Percentiles rank a stretch among this genome's conserved stretches.
These are phyloP conservation scores for Villa cingulata DNA, from an alignment of 2,888 invertebrate species.

Conservation along the genomic window DNA sequence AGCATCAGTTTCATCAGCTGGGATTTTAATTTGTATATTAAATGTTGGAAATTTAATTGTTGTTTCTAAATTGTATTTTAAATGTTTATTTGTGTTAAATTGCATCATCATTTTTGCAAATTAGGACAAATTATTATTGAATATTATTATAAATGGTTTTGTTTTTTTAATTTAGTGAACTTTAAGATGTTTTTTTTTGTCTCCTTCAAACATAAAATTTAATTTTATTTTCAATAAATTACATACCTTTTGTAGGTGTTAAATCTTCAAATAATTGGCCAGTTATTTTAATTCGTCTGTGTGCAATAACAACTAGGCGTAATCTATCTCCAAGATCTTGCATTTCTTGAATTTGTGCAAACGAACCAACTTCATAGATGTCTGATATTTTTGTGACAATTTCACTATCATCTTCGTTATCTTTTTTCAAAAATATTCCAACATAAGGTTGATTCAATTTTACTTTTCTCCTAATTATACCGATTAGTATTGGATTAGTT, in stretches of 20 bases:
- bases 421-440: slow-evolving; percentile 89
- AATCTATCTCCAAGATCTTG: slow-evolving; percentile 87
- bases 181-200: slow-evolving; percentile 16
- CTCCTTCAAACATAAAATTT: slow-evolving; percentile 31
- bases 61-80: slow-evolving; percentile 36
- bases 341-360: slow-evolving; percentile 96
- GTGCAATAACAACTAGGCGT: slow-evolving; percentile 87
- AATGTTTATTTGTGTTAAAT: no score
- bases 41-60: slow-evolving; percentile 71
- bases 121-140: no score
- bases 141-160: no score
- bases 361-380: slow-evolving; percentile 81
- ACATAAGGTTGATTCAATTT: slow-evolving; percentile 93
- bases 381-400: slow-evolving; percentile 72
- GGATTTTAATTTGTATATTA: slow-evolving; percentile 69
- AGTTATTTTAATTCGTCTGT: slow-evolving; percentile 70
- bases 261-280: slow-evolving; percentile 66
- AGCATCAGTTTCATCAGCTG: slow-evolving; percentile 58
- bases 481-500: slow-evolving; percentile 73
- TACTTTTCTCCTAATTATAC: slow-evolving; percentile 83
- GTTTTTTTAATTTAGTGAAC: no score
- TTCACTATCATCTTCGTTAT: slow-evolving; percentile 78
- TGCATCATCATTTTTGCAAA: no score
- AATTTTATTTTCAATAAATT: not conserved
- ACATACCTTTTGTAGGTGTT: slow-evolving; percentile 20